A percentile compares a stretch with the other conserved stretches of the same genome.
Evolutionary conservation across 2,797 vertebrate genomes (phyloP).

Genomic region (Tamandua tetradactyla): DNA sequence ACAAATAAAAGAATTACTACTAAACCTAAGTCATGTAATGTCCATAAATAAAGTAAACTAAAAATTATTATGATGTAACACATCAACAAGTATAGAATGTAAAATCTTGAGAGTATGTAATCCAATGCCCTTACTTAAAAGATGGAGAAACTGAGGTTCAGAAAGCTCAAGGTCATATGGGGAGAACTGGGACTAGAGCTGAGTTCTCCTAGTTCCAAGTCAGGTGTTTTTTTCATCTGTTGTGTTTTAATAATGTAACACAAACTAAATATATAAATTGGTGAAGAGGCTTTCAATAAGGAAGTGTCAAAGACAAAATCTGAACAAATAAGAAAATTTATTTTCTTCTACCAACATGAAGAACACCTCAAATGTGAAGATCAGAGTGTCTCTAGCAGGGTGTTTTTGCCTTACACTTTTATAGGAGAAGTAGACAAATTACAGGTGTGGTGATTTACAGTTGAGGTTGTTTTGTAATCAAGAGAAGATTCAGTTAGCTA

Average conservation of each 20-base stretch:
- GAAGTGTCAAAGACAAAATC: not conserved
- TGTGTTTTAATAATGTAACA: constrained; percentile 26
- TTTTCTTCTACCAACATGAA: not conserved
- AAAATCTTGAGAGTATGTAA: constrained; percentile 23
- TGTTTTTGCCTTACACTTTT: constrained; percentile 5
- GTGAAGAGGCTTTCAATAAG: constrained; percentile 24
- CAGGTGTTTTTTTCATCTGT: constrained; percentile 1
- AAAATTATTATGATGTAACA: not conserved
- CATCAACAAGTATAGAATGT: not conserved
- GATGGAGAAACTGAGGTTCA: not conserved
- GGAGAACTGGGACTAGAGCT: not conserved
- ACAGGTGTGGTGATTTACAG: not conserved
- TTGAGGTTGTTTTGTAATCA: not conserved
- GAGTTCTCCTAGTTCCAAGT: not conserved
- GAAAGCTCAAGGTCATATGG: not conserved
- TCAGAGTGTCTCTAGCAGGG: not conserved
- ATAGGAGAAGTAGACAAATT: not conserved
- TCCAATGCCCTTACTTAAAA: not conserved
- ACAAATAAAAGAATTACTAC: constrained; percentile 7
- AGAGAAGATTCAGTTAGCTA: not conserved
- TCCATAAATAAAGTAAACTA: constrained; percentile 7
- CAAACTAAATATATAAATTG: constrained; percentile 36
- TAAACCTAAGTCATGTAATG: not conserved
- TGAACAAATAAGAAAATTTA: not conserved
- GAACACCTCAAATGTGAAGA: not conserved